These are phyloP conservation scores for Bungarus multicinctus DNA, from an alignment of 2,113 vertebrate species.

Conservation along the genomic window DNA sequence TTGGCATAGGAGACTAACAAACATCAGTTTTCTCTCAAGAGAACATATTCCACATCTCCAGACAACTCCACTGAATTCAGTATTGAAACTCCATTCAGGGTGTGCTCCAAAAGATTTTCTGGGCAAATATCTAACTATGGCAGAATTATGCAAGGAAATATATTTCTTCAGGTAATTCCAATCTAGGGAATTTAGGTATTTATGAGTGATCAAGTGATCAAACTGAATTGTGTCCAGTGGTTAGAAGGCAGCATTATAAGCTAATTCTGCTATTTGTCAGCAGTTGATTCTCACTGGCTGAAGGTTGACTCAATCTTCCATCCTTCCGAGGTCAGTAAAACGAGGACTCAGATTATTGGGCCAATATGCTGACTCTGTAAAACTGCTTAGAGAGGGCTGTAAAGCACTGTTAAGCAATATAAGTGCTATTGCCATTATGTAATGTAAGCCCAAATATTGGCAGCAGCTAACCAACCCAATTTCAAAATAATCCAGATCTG, in stretches of 20 bases:
- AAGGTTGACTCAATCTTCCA: not conserved
- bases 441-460: not conserved
- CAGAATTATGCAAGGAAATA: not conserved
- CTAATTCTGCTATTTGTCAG: not conserved
- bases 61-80: not conserved
- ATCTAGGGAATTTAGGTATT: not conserved
- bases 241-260: not conserved
- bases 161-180: not conserved
- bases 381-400: not conserved
- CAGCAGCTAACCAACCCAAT: not conserved
- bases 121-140: not conserved
- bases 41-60: not conserved
- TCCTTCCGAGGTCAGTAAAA: not conserved
- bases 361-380: not conserved
- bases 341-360: not conserved
- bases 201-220: not conserved
- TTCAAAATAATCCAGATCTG: not conserved
- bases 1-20: not conserved
- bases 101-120: not conserved
- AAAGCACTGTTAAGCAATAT: not conserved
- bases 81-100: not conserved
- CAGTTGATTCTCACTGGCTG: not conserved
- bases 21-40: not conserved
- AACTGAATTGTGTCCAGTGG: not conserved
- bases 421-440: not conserved